Evolutionary conservation across 2,113 vertebrate species (phyloP).

Genomic region (Ibidorhyncha struthersii): DNA sequence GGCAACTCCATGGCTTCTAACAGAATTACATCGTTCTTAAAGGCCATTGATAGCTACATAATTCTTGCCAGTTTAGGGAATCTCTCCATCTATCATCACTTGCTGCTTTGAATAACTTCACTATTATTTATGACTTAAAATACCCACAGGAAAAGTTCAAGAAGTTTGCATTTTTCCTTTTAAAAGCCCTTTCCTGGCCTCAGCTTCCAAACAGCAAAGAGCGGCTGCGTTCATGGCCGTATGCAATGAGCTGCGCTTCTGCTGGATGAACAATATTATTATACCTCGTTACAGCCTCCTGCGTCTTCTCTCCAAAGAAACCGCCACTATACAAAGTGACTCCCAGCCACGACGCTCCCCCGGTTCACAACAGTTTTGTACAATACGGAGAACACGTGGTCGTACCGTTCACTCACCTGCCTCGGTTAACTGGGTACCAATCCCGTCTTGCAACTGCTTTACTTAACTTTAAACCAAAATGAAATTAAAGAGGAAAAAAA

Average conservation of each 20-base stretch:
- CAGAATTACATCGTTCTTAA: not conserved
- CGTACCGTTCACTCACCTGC: slow-evolving; percentile 41
- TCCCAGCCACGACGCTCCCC: not conserved
- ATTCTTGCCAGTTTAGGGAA: not conserved
- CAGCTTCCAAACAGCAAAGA: not conserved
- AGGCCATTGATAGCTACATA: not conserved
- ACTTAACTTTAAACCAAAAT: not conserved
- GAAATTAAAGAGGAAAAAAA: not conserved
- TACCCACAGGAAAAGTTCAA: not conserved
- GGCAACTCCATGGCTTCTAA: not conserved
- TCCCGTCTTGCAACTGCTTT: not conserved
- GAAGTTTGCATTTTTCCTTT: not conserved
- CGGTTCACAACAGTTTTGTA: not conserved
- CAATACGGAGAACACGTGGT: not conserved
- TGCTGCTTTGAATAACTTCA: not conserved
- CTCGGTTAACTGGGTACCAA: not conserved
- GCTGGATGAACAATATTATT: rapidly evolving
- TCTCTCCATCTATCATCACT: rapidly evolving
- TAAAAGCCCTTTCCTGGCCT: not conserved
- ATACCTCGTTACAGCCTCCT: rapidly evolving
- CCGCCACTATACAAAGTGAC: rapidly evolving
- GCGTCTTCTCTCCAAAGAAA: not conserved
- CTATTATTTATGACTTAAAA: not conserved
- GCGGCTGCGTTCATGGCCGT: rapidly evolving
- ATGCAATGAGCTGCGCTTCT: rapidly evolving